A percentile compares a stretch with the other conserved stretches of the same genome.
Evolutionary conservation across 2,888 invertebrate genomes (phyloP).

Genomic region (Heteromyza rotundicornis): DNA sequence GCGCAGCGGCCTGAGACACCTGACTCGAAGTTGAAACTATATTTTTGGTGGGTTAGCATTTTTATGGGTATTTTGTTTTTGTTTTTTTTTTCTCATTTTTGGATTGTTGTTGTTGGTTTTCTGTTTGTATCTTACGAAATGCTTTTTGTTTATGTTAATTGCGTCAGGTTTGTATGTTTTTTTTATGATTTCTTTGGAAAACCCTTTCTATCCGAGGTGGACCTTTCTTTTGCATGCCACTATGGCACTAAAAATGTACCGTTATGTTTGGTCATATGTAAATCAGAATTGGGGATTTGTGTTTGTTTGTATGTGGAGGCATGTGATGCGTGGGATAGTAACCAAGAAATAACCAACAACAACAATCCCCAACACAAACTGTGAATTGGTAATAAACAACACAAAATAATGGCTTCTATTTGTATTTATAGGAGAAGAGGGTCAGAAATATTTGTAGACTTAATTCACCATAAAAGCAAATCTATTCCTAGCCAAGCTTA

Average conservation of each 20-base stretch:
- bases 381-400: background rate
- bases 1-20: background rate
- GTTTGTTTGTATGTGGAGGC: background rate
- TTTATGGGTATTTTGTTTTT: too few species aligned
- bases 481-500: background rate
- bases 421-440: background rate
- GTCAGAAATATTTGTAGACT: too few species aligned
- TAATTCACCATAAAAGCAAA: too few species aligned
- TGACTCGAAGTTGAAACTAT: background rate
- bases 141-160: background rate
- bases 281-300: background rate
- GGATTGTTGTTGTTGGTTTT: background rate
- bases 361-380: too few species aligned
- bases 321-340: background rate
- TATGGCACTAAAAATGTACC: background rate
- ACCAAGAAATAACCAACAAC: too few species aligned
- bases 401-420: background rate
- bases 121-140: background rate
- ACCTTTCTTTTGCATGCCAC: background rate
- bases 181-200: constrained; percentile 2
- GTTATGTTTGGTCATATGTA: background rate
- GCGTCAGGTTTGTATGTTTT: background rate
- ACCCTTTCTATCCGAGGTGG: background rate
- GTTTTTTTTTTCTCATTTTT: too few species aligned
- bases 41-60: too few species aligned